phyloP scores from a whole-genome alignment of 2,113 vertebrate genomes.

The Jaculus jaculus region DNA sequence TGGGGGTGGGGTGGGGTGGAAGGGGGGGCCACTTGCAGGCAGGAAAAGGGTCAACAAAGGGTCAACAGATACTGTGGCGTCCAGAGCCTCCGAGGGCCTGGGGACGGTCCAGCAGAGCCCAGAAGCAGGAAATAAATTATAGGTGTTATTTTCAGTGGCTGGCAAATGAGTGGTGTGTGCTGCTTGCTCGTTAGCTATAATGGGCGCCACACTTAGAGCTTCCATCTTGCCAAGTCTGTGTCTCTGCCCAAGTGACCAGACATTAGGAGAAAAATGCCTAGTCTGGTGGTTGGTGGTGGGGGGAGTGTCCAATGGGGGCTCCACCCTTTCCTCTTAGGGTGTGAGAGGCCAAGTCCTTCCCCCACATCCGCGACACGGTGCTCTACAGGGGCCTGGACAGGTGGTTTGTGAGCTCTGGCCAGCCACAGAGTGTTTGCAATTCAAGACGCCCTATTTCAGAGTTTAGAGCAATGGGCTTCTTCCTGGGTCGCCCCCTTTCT shows the following conservation, averaged over 20 bases:
- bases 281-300: background rate
- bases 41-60: background rate
- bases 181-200: background rate
- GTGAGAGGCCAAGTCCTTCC: background rate
- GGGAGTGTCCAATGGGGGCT: too few species aligned
- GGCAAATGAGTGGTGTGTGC: background rate
- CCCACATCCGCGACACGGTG: accelerated
- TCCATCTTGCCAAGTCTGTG: background rate
- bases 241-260: background rate
- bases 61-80: accelerated
- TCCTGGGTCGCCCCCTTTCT: too few species aligned
- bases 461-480: too few species aligned
- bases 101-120: background rate
- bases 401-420: background rate
- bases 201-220: background rate
- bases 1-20: background rate
- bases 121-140: background rate
- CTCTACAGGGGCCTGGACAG: background rate
- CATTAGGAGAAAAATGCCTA: background rate
- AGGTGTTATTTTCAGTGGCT: slow-evolving; percentile 9
- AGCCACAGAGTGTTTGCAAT: background rate
- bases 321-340: background rate
- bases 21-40: background rate
- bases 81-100: background rate
- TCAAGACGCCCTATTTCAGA: background rate